Percentiles rank a stretch among this genome's conserved stretches.
Conservation (phyloP, 2,113 vertebrate species). For the Sinocyclocheilus maitianheensis region DNA sequence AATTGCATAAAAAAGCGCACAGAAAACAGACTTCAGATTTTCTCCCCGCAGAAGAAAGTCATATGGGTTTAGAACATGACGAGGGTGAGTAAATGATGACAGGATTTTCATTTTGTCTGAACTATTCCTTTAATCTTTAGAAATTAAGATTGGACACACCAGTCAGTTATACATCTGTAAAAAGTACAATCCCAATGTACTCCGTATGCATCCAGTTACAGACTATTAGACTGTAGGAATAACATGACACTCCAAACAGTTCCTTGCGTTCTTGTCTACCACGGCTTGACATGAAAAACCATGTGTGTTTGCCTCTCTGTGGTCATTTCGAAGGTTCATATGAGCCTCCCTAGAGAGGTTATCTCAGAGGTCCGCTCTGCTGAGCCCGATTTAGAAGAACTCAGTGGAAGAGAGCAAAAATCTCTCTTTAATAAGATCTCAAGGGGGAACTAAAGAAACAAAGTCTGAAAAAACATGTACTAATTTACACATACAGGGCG, state of each 20-base stretch:
- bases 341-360: slow-evolving; percentile 17
- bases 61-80: background rate
- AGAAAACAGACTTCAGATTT: slow-evolving; percentile 25
- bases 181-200: background rate
- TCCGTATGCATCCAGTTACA: background rate
- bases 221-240: slow-evolving; percentile 1
- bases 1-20: slow-evolving; percentile 11
- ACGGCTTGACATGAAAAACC: slow-evolving; percentile 10
- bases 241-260: slow-evolving; percentile 9
- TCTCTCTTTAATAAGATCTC: slow-evolving; percentile 73
- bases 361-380: slow-evolving; percentile 17
- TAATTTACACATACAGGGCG: slow-evolving; percentile 1
- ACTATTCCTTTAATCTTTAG: slow-evolving; percentile 28
- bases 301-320: slow-evolving; percentile 5
- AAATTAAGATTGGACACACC: slow-evolving; percentile 25
- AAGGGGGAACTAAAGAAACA: slow-evolving; percentile 55
- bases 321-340: slow-evolving; percentile 11
- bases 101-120: slow-evolving; percentile 1
- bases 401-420: slow-evolving; percentile 61
- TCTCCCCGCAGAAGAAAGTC: slow-evolving; percentile 2
- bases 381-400: slow-evolving; percentile 48
- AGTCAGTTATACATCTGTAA: slow-evolving; percentile 18
- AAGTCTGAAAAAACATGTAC: slow-evolving; percentile 51
- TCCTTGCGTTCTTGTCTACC: background rate
- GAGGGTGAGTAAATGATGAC: background rate